phyloP scores from a whole-genome alignment of 2,113 vertebrate species.

The Daboia siamensis region DNA sequence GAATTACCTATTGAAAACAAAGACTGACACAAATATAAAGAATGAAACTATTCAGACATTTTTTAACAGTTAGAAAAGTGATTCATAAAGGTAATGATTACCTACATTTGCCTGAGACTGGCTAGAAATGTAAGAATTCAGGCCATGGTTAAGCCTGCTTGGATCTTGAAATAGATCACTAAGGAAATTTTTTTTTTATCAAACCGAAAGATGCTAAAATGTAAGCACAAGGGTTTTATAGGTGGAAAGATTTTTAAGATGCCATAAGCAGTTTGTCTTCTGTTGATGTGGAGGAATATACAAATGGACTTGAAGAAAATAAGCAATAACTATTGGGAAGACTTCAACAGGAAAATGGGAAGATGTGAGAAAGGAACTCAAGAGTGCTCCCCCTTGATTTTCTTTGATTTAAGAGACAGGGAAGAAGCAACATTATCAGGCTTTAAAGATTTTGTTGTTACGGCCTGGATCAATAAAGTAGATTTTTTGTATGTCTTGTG shows the following conservation, averaged over 20 bases:
- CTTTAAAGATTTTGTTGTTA: background rate
- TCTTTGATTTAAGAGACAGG: background rate
- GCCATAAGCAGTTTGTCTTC: background rate
- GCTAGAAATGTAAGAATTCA: background rate
- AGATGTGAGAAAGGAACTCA: background rate
- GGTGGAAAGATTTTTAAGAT: background rate
- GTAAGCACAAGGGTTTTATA: background rate
- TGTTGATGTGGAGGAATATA: background rate
- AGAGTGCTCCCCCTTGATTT: background rate
- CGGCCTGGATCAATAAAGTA: background rate
- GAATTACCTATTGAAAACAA: background rate
- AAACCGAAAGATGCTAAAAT: background rate
- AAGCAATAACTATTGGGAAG: background rate
- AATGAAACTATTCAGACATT: background rate
- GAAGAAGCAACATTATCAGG: background rate
- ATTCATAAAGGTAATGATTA: background rate
- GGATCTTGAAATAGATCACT: background rate
- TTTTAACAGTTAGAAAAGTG: background rate
- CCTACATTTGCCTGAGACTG: background rate
- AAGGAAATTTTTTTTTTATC: background rate
- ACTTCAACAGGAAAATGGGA: background rate
- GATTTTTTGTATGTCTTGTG: background rate
- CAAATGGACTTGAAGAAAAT: background rate
- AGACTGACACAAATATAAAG: background rate
- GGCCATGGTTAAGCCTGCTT: background rate